Percentiles rank a stretch among this genome's conserved stretches.
phyloP scores from a whole-genome alignment of 2,797 vertebrate genomes.

The Sitta carolinensis region DNA sequence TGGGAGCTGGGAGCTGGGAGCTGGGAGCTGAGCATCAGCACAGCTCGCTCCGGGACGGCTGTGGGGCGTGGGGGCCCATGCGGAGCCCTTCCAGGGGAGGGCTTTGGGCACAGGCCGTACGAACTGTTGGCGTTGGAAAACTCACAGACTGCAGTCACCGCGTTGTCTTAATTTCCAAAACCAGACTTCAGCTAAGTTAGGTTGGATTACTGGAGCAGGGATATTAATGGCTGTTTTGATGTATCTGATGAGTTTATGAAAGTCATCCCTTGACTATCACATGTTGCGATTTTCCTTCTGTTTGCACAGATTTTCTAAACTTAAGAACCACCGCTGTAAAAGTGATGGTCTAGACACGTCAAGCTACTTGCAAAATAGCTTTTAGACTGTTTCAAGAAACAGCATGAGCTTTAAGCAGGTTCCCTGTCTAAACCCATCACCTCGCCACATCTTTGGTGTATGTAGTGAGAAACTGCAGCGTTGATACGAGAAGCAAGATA shows the following conservation, averaged over 20 bases:
- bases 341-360: neutral
- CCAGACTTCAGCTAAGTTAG: neutral
- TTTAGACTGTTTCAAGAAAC: neutral
- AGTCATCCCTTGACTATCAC: neutral
- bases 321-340: neutral
- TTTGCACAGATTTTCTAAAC: neutral
- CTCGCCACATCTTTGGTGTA: neutral
- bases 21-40: neutral
- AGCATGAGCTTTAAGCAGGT: neutral
- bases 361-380: neutral
- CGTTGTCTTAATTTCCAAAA: neutral
- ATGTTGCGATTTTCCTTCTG: rapidly evolving
- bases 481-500: neutral
- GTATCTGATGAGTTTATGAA: neutral
- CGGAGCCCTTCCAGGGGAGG: rapidly evolving
- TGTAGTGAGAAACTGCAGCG: rapidly evolving
- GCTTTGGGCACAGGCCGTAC: neutral
- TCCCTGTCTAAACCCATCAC: neutral
- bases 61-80: rapidly evolving
- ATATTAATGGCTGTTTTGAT: neutral
- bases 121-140: neutral
- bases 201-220: neutral
- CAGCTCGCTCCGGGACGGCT: neutral
- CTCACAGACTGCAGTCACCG: rapidly evolving
- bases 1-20: rapidly evolving